phyloP scores from a whole-genome alignment of 1,140 invertebrate species.

The Saccostrea echinata region DNA sequence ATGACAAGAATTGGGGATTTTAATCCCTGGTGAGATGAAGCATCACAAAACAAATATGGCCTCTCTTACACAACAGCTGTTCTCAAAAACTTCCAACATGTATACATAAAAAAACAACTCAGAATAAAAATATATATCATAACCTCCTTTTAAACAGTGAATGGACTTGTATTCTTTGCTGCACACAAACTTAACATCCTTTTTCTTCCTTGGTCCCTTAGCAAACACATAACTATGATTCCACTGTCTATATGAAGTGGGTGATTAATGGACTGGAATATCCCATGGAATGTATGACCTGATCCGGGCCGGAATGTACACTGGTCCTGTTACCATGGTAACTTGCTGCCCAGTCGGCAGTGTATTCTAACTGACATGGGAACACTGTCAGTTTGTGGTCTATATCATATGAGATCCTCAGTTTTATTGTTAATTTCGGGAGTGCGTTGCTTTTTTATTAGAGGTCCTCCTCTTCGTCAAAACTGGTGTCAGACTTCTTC shows the following conservation, averaged over 20 bases:
- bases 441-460: not conserved
- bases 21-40: not conserved
- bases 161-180: not conserved
- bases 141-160: not conserved
- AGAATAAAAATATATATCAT: not conserved
- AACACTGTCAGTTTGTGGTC: conserved; percentile 12
- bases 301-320: conserved; percentile 4
- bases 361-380: not conserved
- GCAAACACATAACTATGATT: not conserved
- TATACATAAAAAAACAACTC: not conserved
- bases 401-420: conserved; percentile 11
- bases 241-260: not conserved
- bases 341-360: conserved; percentile 14
- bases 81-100: not conserved
- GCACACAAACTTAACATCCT: not conserved
- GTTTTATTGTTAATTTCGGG: not conserved
- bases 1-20: not conserved
- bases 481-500: conserved; percentile 59
- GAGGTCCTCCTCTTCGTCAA: conserved; percentile 65
- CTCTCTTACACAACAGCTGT: not conserved
- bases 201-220: not conserved
- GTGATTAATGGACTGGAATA: not conserved
- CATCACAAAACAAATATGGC: not conserved
- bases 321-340: conserved; percentile 33
- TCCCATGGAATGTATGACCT: conserved; percentile 9